Evolutionary conservation across 2,113 vertebrate genomes (phyloP).

Genomic region (western clawed frog (Xenopus tropicalis)): DNA sequence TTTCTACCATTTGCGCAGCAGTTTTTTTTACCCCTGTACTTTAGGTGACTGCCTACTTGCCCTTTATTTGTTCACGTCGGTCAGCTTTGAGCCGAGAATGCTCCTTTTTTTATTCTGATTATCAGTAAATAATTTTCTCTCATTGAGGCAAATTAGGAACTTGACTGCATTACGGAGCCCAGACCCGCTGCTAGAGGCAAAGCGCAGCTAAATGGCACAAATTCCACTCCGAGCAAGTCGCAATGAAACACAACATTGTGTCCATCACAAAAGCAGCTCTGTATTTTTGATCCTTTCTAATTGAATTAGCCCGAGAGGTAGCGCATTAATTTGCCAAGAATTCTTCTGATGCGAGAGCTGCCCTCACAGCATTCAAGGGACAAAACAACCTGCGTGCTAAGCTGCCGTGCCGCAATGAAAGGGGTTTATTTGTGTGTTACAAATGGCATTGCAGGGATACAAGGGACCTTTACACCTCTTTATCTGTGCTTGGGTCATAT

Average conservation of each 20-base stretch:
- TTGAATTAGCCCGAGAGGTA: conserved; percentile 99
- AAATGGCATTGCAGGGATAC: conserved; percentile 76
- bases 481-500: conserved; percentile 77
- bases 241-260: conserved; percentile 97
- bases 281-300: conserved; percentile 98
- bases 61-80: no score
- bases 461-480: conserved; percentile 81
- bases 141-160: conserved; percentile 97
- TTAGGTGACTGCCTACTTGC: no score
- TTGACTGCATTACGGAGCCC: conserved; percentile 96
- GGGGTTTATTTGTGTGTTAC: conserved; percentile 79
- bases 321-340: conserved; percentile 98
- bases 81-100: conserved; percentile 58
- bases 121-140: conserved; percentile 99
- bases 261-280: conserved; percentile 97
- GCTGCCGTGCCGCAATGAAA: conserved; percentile 79
- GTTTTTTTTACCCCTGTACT: no score
- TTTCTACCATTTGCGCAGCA: no score
- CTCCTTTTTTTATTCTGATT: conserved; percentile 91
- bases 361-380: conserved; percentile 75
- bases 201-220: conserved; percentile 92
- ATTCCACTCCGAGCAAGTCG: conserved; percentile 91
- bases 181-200: conserved; percentile 85
- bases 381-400: conserved; percentile 86
- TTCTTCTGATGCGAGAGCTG: conserved; percentile 97